phyloP scores from a whole-genome alignment of 2,113 vertebrate species.

The Ceyx cyanopectus region DNA sequence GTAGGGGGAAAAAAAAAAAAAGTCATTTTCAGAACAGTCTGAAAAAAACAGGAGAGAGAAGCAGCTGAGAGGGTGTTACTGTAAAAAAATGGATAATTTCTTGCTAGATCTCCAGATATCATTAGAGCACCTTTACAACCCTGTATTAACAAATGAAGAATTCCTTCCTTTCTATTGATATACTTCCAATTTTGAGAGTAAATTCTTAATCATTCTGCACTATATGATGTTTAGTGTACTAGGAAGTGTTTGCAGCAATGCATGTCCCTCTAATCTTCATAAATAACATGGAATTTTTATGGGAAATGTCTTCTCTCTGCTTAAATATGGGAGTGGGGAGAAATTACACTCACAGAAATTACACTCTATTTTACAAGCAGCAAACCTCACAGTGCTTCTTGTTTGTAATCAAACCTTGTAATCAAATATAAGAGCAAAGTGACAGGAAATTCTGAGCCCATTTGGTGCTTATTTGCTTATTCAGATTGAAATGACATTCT shows the following conservation, averaged over 20 bases:
- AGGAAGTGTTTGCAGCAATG: not conserved
- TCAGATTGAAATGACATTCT: not conserved
- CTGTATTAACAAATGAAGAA: not conserved
- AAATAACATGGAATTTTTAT: not conserved
- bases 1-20: not conserved
- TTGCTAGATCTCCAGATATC: not conserved
- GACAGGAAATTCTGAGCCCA: not conserved
- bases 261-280: not conserved
- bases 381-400: not conserved
- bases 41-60: not conserved
- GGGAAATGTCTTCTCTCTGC: not conserved
- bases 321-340: not conserved
- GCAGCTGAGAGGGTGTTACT: not conserved
- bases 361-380: not conserved
- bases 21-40: not conserved
- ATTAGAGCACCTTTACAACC: not conserved
- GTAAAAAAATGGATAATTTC: not conserved
- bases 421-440: not conserved
- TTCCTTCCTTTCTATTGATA: not conserved
- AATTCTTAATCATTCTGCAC: not conserved
- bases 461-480: not conserved
- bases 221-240: not conserved
- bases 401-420: not conserved
- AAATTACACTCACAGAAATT: not conserved
- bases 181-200: not conserved